Evolutionary conservation across 2,113 vertebrate genomes (phyloP).

Genomic region (Heliornis fulica): DNA sequence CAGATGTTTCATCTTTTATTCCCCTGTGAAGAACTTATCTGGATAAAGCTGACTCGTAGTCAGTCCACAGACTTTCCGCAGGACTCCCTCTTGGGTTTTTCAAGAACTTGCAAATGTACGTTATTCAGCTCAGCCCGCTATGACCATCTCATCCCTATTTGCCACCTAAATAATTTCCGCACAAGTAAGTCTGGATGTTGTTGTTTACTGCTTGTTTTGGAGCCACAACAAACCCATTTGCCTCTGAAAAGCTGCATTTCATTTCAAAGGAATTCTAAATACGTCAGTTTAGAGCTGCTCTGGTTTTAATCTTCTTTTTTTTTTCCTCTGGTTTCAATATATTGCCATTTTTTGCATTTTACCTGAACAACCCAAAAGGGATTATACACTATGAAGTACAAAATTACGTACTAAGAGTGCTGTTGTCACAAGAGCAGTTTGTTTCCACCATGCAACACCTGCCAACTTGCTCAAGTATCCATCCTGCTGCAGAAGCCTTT

Average conservation of each 20-base stretch:
- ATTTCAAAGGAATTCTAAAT: background rate
- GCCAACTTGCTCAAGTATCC: background rate
- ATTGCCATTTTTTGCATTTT: background rate
- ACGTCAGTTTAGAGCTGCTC: background rate
- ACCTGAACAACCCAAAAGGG: background rate
- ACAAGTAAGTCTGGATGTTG: background rate
- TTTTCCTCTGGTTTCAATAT: background rate
- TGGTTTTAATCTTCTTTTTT: background rate
- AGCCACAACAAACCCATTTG: background rate
- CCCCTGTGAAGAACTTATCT: background rate
- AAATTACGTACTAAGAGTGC: background rate
- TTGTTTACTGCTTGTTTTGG: background rate
- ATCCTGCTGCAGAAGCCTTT: background rate
- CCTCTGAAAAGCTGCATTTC: background rate
- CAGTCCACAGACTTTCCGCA: background rate
- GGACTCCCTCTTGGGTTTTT: background rate
- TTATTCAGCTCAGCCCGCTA: background rate
- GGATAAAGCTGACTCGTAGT: background rate
- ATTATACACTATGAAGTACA: background rate
- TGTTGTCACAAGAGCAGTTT: background rate
- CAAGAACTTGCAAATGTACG: background rate
- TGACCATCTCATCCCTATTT: background rate
- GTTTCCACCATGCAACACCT: background rate
- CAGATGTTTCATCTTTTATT: constrained; percentile 9
- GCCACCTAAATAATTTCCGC: background rate